These are phyloP conservation scores for Acrocyrtus sp. DNA, from an alignment of 2,888 invertebrate species.

Conservation along the genomic window DNA sequence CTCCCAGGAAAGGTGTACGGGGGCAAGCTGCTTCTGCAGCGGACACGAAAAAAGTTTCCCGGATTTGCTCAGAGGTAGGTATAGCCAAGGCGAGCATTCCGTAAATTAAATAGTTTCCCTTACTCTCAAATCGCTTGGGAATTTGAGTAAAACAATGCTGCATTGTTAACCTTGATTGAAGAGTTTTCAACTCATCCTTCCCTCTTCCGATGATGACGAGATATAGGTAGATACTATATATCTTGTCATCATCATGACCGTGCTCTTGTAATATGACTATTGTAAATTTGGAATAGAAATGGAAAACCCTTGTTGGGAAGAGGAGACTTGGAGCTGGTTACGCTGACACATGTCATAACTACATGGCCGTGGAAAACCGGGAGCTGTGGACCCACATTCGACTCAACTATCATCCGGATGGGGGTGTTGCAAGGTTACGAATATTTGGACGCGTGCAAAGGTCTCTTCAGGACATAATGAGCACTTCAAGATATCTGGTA, in stretches of 20 bases:
- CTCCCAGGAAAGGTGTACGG: slow-evolving; percentile 68
- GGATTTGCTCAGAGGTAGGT: slow-evolving; percentile 24
- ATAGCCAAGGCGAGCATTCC: too few species aligned
- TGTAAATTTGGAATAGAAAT: too few species aligned
- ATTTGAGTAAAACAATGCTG: too few species aligned
- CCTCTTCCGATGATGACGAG: not conserved
- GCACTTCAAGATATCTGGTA: slow-evolving; percentile 20
- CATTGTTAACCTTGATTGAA: not conserved
- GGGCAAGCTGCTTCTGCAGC: slow-evolving; percentile 34
- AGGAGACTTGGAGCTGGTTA: slow-evolving; percentile 71
- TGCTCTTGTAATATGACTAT: slow-evolving; percentile 16
- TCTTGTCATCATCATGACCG: not conserved
- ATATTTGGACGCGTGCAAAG: slow-evolving; percentile 71
- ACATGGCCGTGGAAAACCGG: slow-evolving; percentile 70
- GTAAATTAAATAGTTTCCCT: too few species aligned
- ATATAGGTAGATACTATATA: not conserved
- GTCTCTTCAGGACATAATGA: slow-evolving; percentile 48
- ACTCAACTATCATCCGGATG: slow-evolving; percentile 74
- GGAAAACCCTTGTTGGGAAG: slow-evolving; percentile 72
- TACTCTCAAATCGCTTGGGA: not conserved
- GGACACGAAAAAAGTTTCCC: slow-evolving; percentile 25
- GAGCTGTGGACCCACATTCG: slow-evolving; percentile 72
- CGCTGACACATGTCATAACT: slow-evolving; percentile 72
- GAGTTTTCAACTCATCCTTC: not conserved
- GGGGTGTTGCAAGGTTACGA: slow-evolving; percentile 73